Percentiles rank a stretch among this genome's conserved stretches.
Evolutionary conservation across 2,888 invertebrate genomes (phyloP).

Genomic region (Parnassius glacialis): DNA sequence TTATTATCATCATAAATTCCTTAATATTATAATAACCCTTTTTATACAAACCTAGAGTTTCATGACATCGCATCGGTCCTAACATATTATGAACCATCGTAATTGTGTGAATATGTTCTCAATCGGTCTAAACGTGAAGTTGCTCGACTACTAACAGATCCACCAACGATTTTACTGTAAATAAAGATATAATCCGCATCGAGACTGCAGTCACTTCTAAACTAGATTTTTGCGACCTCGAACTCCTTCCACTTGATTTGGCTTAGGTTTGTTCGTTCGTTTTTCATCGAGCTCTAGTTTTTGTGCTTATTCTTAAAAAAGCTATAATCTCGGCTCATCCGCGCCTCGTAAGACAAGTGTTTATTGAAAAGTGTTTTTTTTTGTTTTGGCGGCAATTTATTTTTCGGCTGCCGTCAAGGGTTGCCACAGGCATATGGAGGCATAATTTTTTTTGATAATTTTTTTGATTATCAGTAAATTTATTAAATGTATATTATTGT

Average conservation of each 20-base stretch:
- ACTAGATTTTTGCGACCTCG: background rate
- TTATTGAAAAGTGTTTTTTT: constrained; percentile 5
- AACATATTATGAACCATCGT: too few species aligned
- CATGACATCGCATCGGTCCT: too few species aligned
- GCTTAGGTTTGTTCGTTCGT: constrained; percentile 2
- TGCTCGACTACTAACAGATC: too few species aligned
- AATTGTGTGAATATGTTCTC: too few species aligned
- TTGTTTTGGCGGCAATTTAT: constrained; percentile 12
- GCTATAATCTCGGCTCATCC: constrained; percentile 10
- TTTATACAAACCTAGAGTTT: too few species aligned
- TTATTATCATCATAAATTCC: too few species aligned
- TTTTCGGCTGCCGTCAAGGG: background rate
- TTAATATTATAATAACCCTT: too few species aligned
- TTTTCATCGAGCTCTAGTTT: constrained; percentile 4
- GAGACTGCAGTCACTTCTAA: background rate
- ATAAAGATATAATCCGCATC: background rate
- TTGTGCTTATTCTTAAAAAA: constrained; percentile 4
- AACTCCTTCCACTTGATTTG: background rate
- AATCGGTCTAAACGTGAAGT: too few species aligned
- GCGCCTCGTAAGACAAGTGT: constrained; percentile 4
- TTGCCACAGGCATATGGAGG: background rate
- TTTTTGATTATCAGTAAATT: too few species aligned
- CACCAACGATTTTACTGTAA: too few species aligned
- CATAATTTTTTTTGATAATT: too few species aligned
- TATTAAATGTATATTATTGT: too few species aligned